Conservation (phyloP, 2,113 vertebrate species). For the Fregetta grallaria region DNA sequence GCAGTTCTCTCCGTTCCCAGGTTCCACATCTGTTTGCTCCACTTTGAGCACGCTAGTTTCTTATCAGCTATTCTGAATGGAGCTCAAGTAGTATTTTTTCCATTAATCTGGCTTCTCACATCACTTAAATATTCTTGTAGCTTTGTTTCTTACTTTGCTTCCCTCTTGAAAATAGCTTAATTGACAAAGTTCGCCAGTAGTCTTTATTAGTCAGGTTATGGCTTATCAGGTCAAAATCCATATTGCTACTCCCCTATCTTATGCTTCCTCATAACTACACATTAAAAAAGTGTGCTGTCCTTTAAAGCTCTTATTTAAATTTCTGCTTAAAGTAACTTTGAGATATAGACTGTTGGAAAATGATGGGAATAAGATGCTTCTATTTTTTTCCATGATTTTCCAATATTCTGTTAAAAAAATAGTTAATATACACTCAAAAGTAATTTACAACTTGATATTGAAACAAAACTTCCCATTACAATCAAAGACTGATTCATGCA, state of each 20-base stretch:
- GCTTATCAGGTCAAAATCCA: neutral
- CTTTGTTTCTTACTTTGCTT: neutral
- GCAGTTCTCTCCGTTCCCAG: neutral
- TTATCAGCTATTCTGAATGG: neutral
- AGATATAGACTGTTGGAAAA: neutral
- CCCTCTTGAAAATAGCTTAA: neutral
- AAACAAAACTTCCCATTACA: neutral
- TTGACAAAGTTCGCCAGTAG: neutral
- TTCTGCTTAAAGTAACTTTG: neutral
- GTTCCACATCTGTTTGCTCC: neutral
- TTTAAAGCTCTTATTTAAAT: neutral
- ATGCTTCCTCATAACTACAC: neutral
- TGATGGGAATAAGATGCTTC: neutral
- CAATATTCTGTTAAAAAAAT: neutral
- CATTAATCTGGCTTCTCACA: neutral
- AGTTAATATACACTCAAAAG: neutral
- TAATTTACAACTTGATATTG: neutral
- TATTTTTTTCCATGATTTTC: neutral
- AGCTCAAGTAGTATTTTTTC: neutral
- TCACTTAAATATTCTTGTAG: neutral
- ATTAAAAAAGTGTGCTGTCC: neutral
- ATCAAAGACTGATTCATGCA: neutral
- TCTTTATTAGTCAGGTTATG: neutral
- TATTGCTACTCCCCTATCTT: neutral
- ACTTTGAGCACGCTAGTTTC: neutral